Base-by-base conservation (phyloP, 2,113 vertebrate species). In the Mixornis gularis region DNA sequence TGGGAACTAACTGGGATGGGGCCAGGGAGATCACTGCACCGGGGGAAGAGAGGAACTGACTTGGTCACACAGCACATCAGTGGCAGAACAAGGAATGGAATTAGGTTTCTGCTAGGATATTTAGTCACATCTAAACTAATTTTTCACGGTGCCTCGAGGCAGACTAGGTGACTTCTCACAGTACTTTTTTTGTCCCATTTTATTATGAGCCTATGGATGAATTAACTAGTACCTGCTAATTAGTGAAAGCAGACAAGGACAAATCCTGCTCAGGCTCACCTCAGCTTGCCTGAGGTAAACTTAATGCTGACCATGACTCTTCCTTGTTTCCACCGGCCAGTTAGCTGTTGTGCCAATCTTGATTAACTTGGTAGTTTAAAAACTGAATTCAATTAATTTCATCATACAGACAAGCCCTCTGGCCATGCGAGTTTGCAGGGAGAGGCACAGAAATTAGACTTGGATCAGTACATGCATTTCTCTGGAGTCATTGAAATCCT, bases 301-400 rank as follows among this genome's bases (percentile, higher is more conserved):
- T 56, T 58, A 63, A 32, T 66, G 71, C 89, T 85, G 82, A 53
- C 71, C 68, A 24, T 46, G 81, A 40, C 51, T 87, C 41, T 76
- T 85, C 46, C 68, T 70, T 30, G 9, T 95, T 94, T 77, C 71
- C 56, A 65, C 51, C 83, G 82, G 52, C 85, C 56, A 66, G 68
- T 66, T 82, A 62, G 64, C 76, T 74, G 48, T 58, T 72, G 58
- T 94, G 87, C 78, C 78, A 93, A 85, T 88, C 90, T 90, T 90
- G 87, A 91, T 91, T 79, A 94, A 91, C 85, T 94, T 85, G 43
- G 52, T 64, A 77, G 82, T 85, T 95, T 80, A 77, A 91, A 87
- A 94, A 77, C 18, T 26, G 85, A 87, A 84, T 91, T 96, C 73
- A 92, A 34, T 93, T 95, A 91, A 91, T 85, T 95, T 85, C 64